phyloP scores from a whole-genome alignment of 1,140 invertebrate genomes.

The Mycetomoellerius zeteki region DNA sequence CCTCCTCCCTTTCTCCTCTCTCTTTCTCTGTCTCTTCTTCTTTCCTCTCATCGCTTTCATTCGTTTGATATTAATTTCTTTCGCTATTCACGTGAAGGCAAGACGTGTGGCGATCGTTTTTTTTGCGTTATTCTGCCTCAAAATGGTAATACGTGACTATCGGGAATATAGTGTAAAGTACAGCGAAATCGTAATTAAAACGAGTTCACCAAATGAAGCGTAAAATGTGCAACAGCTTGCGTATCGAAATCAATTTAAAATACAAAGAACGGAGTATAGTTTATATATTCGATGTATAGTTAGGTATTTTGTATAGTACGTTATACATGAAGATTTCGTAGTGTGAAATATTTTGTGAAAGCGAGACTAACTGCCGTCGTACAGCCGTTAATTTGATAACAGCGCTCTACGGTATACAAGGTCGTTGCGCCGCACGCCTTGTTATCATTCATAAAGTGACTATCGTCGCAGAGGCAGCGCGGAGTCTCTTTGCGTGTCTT shows the following conservation, averaged over 20 bases:
- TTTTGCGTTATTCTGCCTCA: too few relatives aligned
- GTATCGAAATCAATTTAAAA: conserved; percentile 4
- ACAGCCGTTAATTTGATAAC: background rate
- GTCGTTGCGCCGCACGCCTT: background rate
- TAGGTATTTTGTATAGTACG: background rate
- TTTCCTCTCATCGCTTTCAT: too few relatives aligned
- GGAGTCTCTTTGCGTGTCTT: too few relatives aligned
- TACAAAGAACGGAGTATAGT: background rate
- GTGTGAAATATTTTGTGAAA: background rate
- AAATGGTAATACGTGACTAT: too few relatives aligned
- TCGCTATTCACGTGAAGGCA: too few relatives aligned
- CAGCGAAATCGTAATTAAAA: background rate
- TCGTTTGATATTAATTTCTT: too few relatives aligned
- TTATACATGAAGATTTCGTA: background rate
- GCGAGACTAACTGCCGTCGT: background rate
- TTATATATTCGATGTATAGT: background rate
- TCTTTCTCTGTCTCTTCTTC: too few relatives aligned
- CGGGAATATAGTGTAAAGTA: too few relatives aligned
- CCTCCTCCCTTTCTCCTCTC: too few relatives aligned
- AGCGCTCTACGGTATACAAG: background rate
- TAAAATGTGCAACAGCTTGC: conserved; percentile 1
- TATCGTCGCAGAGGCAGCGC: background rate
- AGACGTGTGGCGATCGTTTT: too few relatives aligned
- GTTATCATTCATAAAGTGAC: background rate
- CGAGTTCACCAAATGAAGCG: background rate